phyloP scores from a whole-genome alignment of 2,113 vertebrate species.

The Turnix velox region DNA sequence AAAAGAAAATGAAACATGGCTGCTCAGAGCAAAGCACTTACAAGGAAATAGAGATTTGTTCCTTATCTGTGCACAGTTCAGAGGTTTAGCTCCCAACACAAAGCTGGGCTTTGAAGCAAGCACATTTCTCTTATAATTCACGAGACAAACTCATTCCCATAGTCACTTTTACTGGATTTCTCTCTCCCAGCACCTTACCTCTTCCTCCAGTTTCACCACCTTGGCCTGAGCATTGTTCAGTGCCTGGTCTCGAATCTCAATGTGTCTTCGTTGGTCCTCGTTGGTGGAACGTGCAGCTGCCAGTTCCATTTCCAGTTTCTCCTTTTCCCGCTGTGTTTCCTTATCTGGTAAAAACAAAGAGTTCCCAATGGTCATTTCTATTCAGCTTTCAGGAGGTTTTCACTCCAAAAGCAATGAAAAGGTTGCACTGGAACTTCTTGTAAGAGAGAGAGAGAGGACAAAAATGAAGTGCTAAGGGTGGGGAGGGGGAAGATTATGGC shows the following conservation, averaged over 20 bases:
- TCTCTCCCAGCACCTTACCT: conserved; percentile 74
- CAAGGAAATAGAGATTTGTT: conserved; percentile 3
- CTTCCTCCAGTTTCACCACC: conserved; percentile 96
- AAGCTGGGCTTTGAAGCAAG: conserved; percentile 7
- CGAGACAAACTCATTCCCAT: neutral
- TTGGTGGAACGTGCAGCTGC: conserved; percentile 87
- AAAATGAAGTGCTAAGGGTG: neutral
- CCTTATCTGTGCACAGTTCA: neutral
- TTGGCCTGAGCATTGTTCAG: conserved; percentile 96
- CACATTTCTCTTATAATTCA: neutral
- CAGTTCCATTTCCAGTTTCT: conserved; percentile 94
- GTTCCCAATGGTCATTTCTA: neutral
- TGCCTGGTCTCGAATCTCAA: conserved; percentile 96
- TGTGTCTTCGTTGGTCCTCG: conserved; percentile 95
- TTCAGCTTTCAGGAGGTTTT: neutral
- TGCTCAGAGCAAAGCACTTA: neutral
- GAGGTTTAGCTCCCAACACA: conserved; percentile 11
- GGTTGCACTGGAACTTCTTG: neutral
- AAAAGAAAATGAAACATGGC: neutral
- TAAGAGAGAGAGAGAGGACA: neutral
- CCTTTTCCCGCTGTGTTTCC: conserved; percentile 90
- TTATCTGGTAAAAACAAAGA: conserved; percentile 77
- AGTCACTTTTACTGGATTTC: neutral
- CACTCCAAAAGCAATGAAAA: neutral
- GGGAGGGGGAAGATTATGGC: neutral